These are phyloP conservation scores for Alloscopus bannaensis DNA, from an alignment of 2,888 invertebrate genomes.

Conservation along the genomic window DNA sequence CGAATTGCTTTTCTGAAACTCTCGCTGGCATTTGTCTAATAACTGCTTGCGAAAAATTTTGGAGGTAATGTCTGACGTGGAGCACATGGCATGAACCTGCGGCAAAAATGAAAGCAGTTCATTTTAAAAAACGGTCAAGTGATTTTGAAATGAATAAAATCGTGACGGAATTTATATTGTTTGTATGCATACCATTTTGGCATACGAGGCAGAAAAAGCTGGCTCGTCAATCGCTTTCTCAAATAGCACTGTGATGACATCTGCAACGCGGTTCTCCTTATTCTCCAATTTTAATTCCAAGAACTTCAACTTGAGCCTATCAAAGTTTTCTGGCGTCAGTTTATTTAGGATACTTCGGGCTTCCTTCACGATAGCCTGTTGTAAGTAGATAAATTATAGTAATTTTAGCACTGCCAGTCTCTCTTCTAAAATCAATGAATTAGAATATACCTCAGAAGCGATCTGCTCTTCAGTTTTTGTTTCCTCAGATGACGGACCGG, in stretches of 20 bases:
- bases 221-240: conserved; percentile 98
- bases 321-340: conserved; percentile 95
- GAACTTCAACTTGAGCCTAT: conserved; percentile 80
- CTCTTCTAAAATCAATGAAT: neutral
- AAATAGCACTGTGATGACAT: conserved; percentile 92
- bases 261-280: conserved; percentile 78
- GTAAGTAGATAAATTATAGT: conserved; percentile 6
- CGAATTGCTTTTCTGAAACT: conserved; percentile 89
- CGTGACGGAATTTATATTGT: too few relatives aligned
- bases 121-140: neutral
- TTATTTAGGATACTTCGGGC: conserved; percentile 91
- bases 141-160: too few relatives aligned
- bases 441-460: conserved; percentile 55
- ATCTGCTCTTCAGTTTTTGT: conserved; percentile 78
- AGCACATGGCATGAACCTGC: conserved; percentile 68
- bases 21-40: conserved; percentile 89
- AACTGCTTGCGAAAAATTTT: conserved; percentile 86
- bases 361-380: conserved; percentile 69
- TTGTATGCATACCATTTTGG: conserved; percentile 82
- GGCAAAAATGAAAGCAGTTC: neutral
- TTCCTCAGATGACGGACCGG: conserved; percentile 75
- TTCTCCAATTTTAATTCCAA: conserved; percentile 69
- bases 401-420: conserved; percentile 18
- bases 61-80: conserved; percentile 61
- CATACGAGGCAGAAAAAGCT: conserved; percentile 93